A percentile compares a stretch with the other conserved stretches of the same genome.
phyloP scores from a whole-genome alignment of 1,140 invertebrate genomes.

The Cardiocondyla obscurior region DNA sequence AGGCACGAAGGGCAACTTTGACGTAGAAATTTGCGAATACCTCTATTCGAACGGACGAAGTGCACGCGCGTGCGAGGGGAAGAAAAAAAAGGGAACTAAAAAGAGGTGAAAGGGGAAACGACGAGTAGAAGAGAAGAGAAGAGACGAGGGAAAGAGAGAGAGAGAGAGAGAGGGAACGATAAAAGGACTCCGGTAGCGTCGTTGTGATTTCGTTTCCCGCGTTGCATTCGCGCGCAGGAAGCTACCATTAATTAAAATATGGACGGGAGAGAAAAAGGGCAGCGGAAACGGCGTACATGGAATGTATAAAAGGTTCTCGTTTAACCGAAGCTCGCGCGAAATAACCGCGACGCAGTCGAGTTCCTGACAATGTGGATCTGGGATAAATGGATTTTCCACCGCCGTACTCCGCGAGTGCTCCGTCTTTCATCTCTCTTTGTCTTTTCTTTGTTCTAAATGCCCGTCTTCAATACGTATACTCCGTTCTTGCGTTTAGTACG shows the following conservation, averaged over 20 bases:
- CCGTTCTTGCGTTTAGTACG: neutral
- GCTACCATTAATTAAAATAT: constrained; percentile 77
- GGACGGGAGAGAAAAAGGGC: constrained; percentile 64
- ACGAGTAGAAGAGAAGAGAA: neutral
- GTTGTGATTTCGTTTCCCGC: constrained; percentile 71
- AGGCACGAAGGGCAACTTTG: neutral
- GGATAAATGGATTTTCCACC: constrained; percentile 65
- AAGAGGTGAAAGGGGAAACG: neutral
- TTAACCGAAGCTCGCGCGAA: constrained; percentile 67
- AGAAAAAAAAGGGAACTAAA: neutral
- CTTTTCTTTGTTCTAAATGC: neutral
- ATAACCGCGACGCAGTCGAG: constrained; percentile 61
- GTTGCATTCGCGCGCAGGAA: constrained; percentile 64
- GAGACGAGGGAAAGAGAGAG: no score
- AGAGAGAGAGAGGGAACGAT: neutral
- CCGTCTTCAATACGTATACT: neutral
- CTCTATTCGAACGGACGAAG: neutral
- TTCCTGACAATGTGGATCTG: constrained; percentile 69
- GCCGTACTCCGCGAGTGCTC: neutral
- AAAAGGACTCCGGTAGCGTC: constrained; percentile 45
- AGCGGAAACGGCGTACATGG: constrained; percentile 70
- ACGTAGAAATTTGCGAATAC: neutral
- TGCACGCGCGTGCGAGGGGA: neutral
- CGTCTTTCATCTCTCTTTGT: neutral
- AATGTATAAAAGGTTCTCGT: constrained; percentile 77